These are phyloP conservation scores for Centruroides sculpturatus DNA, from an alignment of 1,140 invertebrate genomes.

Conservation along the genomic window DNA sequence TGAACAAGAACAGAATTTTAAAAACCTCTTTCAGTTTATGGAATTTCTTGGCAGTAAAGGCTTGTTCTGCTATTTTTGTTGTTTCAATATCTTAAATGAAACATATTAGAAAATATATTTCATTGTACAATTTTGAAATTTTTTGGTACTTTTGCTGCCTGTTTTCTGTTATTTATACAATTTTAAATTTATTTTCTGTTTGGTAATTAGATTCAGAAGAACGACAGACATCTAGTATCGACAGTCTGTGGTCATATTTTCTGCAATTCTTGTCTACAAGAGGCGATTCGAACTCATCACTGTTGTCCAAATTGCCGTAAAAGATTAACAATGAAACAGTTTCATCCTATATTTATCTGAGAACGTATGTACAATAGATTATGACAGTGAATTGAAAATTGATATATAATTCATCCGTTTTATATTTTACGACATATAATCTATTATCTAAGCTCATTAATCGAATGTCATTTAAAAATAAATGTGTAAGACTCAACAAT, in stretches of 20 bases:
- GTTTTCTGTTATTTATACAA: too few relatives aligned
- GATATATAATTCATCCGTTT: neutral
- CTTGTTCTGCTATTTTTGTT: too few relatives aligned
- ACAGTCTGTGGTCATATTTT: neutral
- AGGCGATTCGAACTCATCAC: neutral
- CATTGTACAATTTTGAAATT: too few relatives aligned
- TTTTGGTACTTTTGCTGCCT: too few relatives aligned
- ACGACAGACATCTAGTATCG: neutral
- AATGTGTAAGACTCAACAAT: too few relatives aligned
- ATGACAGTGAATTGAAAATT: neutral
- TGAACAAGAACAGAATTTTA: too few relatives aligned
- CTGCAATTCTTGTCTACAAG: neutral
- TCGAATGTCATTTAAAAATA: too few relatives aligned
- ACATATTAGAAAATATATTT: too few relatives aligned
- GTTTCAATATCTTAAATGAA: too few relatives aligned
- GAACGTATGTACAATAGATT: neutral
- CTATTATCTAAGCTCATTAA: neutral
- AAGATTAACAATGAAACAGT: neutral
- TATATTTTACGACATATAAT: neutral
- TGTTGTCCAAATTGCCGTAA: neutral
- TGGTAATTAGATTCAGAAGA: neutral
- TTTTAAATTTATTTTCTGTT: too few relatives aligned
- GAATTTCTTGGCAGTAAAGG: too few relatives aligned
- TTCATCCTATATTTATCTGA: neutral
- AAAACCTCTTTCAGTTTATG: too few relatives aligned